A percentile compares a stretch with the other conserved stretches of the same genome.
These are phyloP conservation scores for Triplophysa tibetana DNA, from an alignment of 2,113 vertebrate genomes.

Conservation along the genomic window DNA sequence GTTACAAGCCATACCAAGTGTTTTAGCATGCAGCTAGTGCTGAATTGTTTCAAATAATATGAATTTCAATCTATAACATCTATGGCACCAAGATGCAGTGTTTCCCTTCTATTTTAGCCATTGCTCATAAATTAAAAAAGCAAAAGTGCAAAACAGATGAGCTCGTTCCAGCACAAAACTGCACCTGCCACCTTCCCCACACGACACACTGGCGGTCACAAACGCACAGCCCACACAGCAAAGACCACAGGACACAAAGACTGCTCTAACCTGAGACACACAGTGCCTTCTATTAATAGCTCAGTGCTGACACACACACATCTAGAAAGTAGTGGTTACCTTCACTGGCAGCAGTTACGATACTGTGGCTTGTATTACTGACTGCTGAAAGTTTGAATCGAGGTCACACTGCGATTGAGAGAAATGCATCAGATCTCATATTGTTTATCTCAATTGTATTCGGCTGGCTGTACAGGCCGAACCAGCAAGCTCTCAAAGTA, in stretches of 20 bases:
- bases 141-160: conserved; percentile 37
- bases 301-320: conserved; percentile 24
- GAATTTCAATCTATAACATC: neutral
- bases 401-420: conserved; percentile 6
- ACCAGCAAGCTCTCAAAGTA: neutral
- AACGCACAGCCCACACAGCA: conserved; percentile 25
- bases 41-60: neutral
- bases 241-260: conserved; percentile 39
- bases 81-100: neutral
- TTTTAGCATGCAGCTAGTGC: neutral
- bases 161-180: neutral
- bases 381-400: conserved; percentile 28
- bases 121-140: conserved; percentile 9
- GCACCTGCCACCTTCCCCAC: conserved; percentile 30
- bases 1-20: neutral
- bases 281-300: conserved; percentile 37
- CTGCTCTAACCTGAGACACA: conserved; percentile 32
- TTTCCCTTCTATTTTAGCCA: neutral
- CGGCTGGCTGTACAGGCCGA: neutral
- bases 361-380: conserved; percentile 39
- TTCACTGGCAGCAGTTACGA: conserved; percentile 35
- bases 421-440: neutral
- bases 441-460: neutral
- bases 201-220: neutral
- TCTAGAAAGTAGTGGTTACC: conserved; percentile 37